Base-by-base conservation (phyloP, 2,797 vertebrate genomes). In the Melanotaenia pygmaea region DNA sequence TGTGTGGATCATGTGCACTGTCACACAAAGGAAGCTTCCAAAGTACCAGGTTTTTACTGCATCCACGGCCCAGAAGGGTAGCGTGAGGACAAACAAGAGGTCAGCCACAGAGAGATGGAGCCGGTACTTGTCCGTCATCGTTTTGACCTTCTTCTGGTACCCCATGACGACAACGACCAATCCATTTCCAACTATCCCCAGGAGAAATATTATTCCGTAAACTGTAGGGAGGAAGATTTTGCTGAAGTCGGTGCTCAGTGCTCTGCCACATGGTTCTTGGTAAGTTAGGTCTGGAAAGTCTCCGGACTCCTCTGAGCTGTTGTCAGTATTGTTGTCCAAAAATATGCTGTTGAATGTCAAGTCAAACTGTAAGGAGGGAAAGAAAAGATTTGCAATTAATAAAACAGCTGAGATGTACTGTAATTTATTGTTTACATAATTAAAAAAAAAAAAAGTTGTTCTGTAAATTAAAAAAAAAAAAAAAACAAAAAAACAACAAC, bases 21-120 rank as follows among this genome's bases (percentile, higher is more conserved):
- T 93, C 66, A 97, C 96, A 67, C 98, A 99, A 6, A 98, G 88
- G 74, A 97, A 91, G 0, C 92, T 77, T 32, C 97, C 97, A 0
- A 99, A 98, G 90, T 96, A 95, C 98, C 98, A 99, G 77, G 79
- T 88, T 57, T 94, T 95, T 67, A 92, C 95, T 0, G 96, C 97
- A 34, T 99, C 97, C 72, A 98, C 97, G 0, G 98, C 97, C 96
- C 97, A 99, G 92, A 99, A 99, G 1, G 98, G 98, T 72, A 99
- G 94, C 0, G 97, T 98, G 88, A 99, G 79, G 69, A 99, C 97
- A 0, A 99, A 96, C 51, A 99, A 93, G 20, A 99, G 96, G 79
- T 99, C 98, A 0, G 98, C 98, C 66, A 98, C 96, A 0, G 98
- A 99, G 70, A 99, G 96, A 73, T 99, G 98, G 26, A 99, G 93